Conservation (phyloP, 2,797 vertebrate genomes). For the Sphenodon punctatus region DNA sequence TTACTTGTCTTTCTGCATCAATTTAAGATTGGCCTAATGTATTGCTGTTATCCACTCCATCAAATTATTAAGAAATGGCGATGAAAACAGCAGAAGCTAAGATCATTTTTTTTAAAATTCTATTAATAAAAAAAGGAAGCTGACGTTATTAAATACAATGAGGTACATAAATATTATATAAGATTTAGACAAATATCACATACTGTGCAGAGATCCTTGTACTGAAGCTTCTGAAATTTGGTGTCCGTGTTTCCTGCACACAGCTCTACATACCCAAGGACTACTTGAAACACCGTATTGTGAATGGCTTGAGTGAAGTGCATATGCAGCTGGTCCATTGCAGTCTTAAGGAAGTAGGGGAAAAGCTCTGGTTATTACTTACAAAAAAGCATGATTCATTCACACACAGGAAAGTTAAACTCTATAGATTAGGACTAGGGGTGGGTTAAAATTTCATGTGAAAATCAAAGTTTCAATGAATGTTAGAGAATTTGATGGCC, state of each 20-base stretch:
- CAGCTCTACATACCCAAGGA: constrained; percentile 96
- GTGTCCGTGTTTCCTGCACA: constrained; percentile 97
- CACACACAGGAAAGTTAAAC: too few relatives aligned
- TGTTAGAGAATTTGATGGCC: too few relatives aligned
- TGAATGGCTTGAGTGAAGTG: constrained; percentile 99
- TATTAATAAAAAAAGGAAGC: too few relatives aligned
- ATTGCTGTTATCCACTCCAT: background rate
- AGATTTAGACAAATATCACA: constrained; percentile 37
- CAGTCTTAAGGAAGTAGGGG: constrained; percentile 81
- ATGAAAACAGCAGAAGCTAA: background rate
- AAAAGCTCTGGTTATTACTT: too few relatives aligned
- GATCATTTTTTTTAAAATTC: background rate
- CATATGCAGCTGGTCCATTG: constrained; percentile 99
- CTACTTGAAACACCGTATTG: constrained; percentile 98
- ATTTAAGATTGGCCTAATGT: background rate
- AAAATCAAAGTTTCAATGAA: too few relatives aligned
- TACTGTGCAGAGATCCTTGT: constrained; percentile 97
- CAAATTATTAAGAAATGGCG: background rate
- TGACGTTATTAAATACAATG: background rate
- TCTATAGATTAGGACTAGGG: too few relatives aligned
- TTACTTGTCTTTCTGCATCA: background rate
- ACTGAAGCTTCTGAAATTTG: constrained; percentile 99
- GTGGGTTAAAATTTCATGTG: too few relatives aligned
- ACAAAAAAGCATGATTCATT: too few relatives aligned
- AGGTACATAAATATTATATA: background rate